Percentiles rank a stretch among this genome's conserved stretches.
These are phyloP conservation scores for Meganola albula DNA, from an alignment of 2,888 invertebrate genomes.

Conservation along the genomic window DNA sequence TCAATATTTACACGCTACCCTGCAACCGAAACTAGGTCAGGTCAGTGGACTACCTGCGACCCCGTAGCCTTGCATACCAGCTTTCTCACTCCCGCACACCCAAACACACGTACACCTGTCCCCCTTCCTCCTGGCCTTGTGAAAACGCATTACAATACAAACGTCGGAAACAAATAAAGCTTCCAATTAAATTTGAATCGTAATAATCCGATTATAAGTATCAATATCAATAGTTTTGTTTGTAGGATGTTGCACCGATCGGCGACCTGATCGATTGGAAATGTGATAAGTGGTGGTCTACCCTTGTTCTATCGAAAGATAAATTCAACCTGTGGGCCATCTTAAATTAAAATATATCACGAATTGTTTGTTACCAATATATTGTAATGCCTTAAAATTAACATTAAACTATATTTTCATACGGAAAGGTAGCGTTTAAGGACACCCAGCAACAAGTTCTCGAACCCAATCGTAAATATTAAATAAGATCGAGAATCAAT, in stretches of 20 bases:
- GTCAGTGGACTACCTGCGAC: constrained; percentile 71
- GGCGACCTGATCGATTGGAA: constrained; percentile 53
- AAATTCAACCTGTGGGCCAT: too few species aligned
- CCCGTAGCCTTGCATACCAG: constrained; percentile 66
- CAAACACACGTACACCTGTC: constrained; percentile 32
- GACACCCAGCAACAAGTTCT: too few species aligned
- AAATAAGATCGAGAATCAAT: too few species aligned
- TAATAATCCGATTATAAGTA: constrained; percentile 32
- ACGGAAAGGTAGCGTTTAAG: too few species aligned
- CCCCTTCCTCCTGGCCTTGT: constrained; percentile 57
- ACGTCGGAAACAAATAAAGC: constrained; percentile 57
- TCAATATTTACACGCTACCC: constrained; percentile 69
- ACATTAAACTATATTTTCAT: too few species aligned
- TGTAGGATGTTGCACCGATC: constrained; percentile 42
- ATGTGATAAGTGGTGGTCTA: too few species aligned
- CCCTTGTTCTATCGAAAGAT: too few species aligned
- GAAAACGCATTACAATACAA: constrained; percentile 60
- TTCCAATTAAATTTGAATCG: constrained; percentile 52
- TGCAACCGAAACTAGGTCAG: constrained; percentile 70
- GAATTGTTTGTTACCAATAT: too few species aligned
- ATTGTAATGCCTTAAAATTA: too few species aligned
- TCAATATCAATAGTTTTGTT: constrained; percentile 26
- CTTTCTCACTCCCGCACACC: constrained; percentile 36
- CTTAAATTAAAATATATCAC: too few species aligned
- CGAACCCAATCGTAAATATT: too few species aligned